Evolutionary conservation across 2,888 invertebrate genomes (phyloP).

Genomic region (Acrobasis suavella): DNA sequence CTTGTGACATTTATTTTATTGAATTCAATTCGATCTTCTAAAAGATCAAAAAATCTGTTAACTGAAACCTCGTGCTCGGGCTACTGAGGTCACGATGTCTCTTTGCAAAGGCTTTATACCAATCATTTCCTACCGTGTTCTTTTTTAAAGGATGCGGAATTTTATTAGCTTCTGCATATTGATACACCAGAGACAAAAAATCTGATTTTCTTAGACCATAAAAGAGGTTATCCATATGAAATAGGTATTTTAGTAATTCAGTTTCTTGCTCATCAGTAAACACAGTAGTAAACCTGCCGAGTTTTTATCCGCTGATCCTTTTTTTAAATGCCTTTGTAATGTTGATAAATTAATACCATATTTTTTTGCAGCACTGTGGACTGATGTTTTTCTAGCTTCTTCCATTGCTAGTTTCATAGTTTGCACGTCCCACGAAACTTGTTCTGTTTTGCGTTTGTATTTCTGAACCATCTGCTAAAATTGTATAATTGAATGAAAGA

Average conservation of each 20-base stretch:
- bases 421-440: constrained; percentile 3
- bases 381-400: constrained; percentile 6
- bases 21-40: constrained; percentile 23
- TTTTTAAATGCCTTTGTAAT: constrained; percentile 16
- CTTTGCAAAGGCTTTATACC: constrained; percentile 18
- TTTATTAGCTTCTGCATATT: constrained; percentile 25
- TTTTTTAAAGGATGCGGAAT: constrained; percentile 24
- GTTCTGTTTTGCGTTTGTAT: no score
- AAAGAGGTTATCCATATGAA: constrained; percentile 29
- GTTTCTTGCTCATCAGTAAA: constrained; percentile 22
- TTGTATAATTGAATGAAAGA: no score
- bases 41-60: constrained; percentile 26
- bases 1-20: constrained; percentile 30
- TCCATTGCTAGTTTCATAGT: constrained; percentile 10
- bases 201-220: constrained; percentile 28
- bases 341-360: no score
- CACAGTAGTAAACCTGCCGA: constrained; percentile 18
- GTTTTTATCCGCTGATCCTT: constrained; percentile 8
- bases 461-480: neutral
- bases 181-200: constrained; percentile 25
- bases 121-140: constrained; percentile 21
- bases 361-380: constrained; percentile 1
- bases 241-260: constrained; percentile 29
- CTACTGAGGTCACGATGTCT: constrained; percentile 28
- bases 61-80: constrained; percentile 30